These are phyloP conservation scores for Zaprionus tsacasi DNA, from an alignment of 1,140 invertebrate species.

Conservation along the genomic window DNA sequence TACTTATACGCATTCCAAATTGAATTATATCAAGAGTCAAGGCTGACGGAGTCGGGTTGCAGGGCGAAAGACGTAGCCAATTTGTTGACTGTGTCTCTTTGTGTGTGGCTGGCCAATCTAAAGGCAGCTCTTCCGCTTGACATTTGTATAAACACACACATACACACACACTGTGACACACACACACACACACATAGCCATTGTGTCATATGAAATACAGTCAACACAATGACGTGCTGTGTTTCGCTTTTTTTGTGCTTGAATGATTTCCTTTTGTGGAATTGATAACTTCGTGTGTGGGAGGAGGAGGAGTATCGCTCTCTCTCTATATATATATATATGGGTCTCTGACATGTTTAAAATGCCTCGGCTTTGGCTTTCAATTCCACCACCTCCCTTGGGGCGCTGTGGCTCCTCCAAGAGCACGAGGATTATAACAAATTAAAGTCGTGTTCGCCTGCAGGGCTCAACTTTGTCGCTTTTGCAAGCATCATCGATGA, in stretches of 20 bases:
- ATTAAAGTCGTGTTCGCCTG: conserved; percentile 67
- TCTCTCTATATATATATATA: no score
- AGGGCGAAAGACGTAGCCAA: conserved; percentile 54
- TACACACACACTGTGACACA: conserved; percentile 1
- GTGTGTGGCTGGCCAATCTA: conserved; percentile 29
- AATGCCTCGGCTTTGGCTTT: conserved; percentile 51
- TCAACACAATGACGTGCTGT: conserved; percentile 47
- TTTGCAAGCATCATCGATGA: conserved; percentile 20
- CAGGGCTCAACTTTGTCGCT: conserved; percentile 48
- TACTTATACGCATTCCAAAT: conserved; percentile 48
- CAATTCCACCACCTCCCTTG: conserved; percentile 3
- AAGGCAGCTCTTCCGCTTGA: conserved; percentile 52
- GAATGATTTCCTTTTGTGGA: conserved; percentile 74
- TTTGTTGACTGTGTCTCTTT: conserved; percentile 52
- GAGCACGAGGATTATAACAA: conserved; percentile 59
- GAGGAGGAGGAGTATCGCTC: conserved; percentile 1
- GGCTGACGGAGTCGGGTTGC: conserved; percentile 2
- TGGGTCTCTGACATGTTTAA: conserved; percentile 43
- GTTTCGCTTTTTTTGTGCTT: conserved; percentile 64
- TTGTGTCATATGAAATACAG: conserved; percentile 50
- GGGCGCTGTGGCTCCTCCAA: conserved; percentile 12
- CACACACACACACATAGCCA: background rate
- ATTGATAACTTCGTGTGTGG: conserved; percentile 64
- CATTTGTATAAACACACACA: conserved; percentile 63
- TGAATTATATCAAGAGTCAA: conserved; percentile 73